A percentile compares a stretch with the other conserved stretches of the same genome.
These are phyloP conservation scores for Drosophila anomelani DNA, from an alignment of 2,888 invertebrate species.

Conservation along the genomic window DNA sequence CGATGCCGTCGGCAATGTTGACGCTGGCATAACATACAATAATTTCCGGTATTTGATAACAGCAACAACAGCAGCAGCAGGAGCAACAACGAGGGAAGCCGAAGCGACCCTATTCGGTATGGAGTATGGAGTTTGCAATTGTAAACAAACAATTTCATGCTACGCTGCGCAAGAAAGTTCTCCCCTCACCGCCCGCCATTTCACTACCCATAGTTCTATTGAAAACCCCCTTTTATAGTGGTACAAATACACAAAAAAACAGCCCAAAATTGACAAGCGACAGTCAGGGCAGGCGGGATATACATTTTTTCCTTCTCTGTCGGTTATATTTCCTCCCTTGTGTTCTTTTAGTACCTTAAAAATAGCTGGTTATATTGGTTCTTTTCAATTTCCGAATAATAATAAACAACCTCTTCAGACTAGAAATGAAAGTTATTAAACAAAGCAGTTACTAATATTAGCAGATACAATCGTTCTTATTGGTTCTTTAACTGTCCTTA, in stretches of 20 bases:
- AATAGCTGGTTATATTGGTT: neutral
- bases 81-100: slow-evolving; percentile 9
- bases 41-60: slow-evolving; percentile 80
- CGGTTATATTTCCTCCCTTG: neutral
- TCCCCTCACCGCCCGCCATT: slow-evolving; percentile 2
- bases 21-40: slow-evolving; percentile 68
- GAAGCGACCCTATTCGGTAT: slow-evolving; percentile 6
- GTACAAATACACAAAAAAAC: slow-evolving; percentile 26
- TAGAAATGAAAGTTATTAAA: neutral
- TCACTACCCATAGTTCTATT: slow-evolving; percentile 30
- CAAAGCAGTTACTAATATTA: neutral
- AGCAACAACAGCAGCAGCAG: slow-evolving; percentile 34
- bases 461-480: neutral
- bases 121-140: slow-evolving; percentile 59
- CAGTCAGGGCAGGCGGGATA: slow-evolving; percentile 59
- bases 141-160: slow-evolving; percentile 80
- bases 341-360: neutral
- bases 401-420: neutral
- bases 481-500: neutral
- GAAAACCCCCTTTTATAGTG: slow-evolving; percentile 41
- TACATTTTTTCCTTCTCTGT: slow-evolving; percentile 20
- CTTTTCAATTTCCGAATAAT: neutral
- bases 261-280: slow-evolving; percentile 68
- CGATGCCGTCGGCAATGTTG: slow-evolving; percentile 52
- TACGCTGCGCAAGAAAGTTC: slow-evolving; percentile 72